Conservation (phyloP, 2,888 invertebrate genomes). For the Dilophus febrilis region DNA sequence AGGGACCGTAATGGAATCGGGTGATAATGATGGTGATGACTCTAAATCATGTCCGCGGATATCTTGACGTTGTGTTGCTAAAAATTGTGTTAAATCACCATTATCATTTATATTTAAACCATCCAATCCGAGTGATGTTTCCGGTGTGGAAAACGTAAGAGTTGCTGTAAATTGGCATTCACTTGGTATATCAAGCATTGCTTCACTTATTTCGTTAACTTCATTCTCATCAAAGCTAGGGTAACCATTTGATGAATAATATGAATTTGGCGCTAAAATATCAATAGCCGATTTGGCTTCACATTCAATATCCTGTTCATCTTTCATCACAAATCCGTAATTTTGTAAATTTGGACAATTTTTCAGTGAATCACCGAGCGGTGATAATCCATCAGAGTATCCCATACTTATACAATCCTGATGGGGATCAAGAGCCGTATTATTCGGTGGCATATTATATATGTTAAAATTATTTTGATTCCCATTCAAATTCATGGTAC, state of each 20-base stretch:
- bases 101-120: slow-evolving; percentile 49
- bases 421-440: slow-evolving; percentile 54
- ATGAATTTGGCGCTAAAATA: no score
- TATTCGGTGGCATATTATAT: no score
- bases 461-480: no score
- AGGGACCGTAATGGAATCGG: slow-evolving; percentile 39
- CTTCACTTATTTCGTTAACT: no score
- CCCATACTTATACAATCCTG: slow-evolving; percentile 33
- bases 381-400: slow-evolving; percentile 23
- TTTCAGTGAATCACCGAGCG: slow-evolving; percentile 34
- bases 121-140: slow-evolving; percentile 60
- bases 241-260: slow-evolving; percentile 35
- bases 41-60: slow-evolving; percentile 49
- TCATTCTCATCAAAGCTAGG: slow-evolving; percentile 48
- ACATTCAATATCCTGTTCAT: slow-evolving; percentile 62
- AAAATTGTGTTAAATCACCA: slow-evolving; percentile 56
- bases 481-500: no score
- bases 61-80: slow-evolving; percentile 48
- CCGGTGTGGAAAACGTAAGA: slow-evolving; percentile 58
- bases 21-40: slow-evolving; percentile 52
- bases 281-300: slow-evolving; percentile 47
- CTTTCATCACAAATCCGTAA: slow-evolving; percentile 62
- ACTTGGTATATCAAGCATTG: slow-evolving; percentile 61
- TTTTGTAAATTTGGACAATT: slow-evolving; percentile 63
- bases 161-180: slow-evolving; percentile 72